Evolutionary conservation across 2,888 invertebrate species (phyloP), one percentile per base, ranked within the genome.

Genomic region (Odontothrips loti): DNA sequence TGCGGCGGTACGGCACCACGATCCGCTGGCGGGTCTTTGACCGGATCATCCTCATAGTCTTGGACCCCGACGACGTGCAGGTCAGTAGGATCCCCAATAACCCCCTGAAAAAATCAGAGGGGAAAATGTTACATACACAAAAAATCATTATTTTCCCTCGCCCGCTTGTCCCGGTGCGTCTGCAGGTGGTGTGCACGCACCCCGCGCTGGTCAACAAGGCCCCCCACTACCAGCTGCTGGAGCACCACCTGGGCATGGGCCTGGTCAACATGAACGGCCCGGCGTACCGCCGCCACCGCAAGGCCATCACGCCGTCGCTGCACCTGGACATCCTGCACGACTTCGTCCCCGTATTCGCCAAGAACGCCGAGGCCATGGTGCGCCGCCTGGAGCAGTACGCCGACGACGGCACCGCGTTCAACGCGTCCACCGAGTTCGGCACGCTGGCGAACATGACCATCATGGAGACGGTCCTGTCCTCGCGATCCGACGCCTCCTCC

Each of bases 21-120:
- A 12, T 75, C 23, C 68, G 68, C 68, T 23, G n/a, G 68, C 68
- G 23, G 68, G 68, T 75, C 23, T 27, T 75, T n/a, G 68, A 75
- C 27, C 68, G 68, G 9, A 27, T 27, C 68, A 27, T 27, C 8
- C 11, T 75, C 23, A 10, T 75, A 2, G 68, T 75, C 68, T 11
- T 75, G 27, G 68, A 75, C 68, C 68, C 68, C 23, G 68, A 75
- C 68, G 68, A 75, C 68, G 68, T 75, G 68, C 68, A 75, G 68
- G 68, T 27, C 23, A 20, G 51, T 48, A 12, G 8, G 10, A 12
- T 8, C 12, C 51, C 15, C 11, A 1, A 3, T 51, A 1, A 6
- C 51, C 48, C 48, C 48, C 12, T 48, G 48, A 51, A 51, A 17
- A 17, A 51, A n/a, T n/a, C n/a, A n/a, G n/a, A n/a, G n/a, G n/a